These are phyloP conservation scores for Etheostoma perlongum DNA, from an alignment of 2,797 vertebrate genomes.

Conservation along the genomic window DNA sequence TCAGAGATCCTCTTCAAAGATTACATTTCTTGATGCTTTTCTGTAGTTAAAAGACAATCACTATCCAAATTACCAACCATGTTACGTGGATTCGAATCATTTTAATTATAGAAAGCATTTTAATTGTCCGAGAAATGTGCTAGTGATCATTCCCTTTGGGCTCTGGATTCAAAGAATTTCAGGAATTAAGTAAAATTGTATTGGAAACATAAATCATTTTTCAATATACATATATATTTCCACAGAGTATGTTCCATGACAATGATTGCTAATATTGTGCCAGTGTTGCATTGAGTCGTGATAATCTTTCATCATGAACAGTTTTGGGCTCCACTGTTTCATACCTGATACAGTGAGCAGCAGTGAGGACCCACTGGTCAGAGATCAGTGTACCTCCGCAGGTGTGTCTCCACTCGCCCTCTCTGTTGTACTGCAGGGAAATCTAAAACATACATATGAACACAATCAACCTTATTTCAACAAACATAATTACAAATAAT, in stretches of 20 bases:
- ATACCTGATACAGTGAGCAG: conserved; percentile 81
- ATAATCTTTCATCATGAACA: background rate
- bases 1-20: background rate
- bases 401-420: conserved; percentile 85
- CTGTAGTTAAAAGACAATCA: background rate
- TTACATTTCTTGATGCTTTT: background rate
- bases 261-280: background rate
- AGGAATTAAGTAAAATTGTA: background rate
- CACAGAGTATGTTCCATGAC: background rate
- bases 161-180: background rate
- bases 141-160: background rate
- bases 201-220: background rate
- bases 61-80: background rate
- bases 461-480: background rate
- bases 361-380: conserved; percentile 90
- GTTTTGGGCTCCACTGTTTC: background rate
- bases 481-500: no score
- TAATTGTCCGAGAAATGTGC: background rate
- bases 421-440: conserved; percentile 86
- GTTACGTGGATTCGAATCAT: background rate
- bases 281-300: background rate
- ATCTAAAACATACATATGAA: conserved; percentile 74
- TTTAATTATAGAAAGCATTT: background rate
- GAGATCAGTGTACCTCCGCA: conserved; percentile 90
- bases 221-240: background rate